Percentiles rank a stretch among this genome's conserved stretches.
These are phyloP conservation scores for Vanessa atalanta DNA, from an alignment of 1,140 invertebrate genomes.

Conservation along the genomic window DNA sequence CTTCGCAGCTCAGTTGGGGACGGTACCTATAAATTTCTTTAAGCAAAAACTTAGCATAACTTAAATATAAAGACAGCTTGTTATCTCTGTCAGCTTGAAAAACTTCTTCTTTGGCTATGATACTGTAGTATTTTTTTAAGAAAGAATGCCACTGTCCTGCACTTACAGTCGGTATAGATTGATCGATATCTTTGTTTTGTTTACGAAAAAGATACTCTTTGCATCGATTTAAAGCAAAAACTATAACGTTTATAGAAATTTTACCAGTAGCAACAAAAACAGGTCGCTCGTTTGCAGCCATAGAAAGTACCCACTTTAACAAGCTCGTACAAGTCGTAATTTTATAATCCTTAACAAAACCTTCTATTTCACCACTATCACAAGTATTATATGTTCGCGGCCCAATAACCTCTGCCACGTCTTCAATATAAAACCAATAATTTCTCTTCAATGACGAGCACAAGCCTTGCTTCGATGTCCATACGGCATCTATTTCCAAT, in stretches of 20 bases:
- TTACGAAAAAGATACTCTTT: slow-evolving; percentile 78
- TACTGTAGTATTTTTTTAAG: slow-evolving; percentile 81
- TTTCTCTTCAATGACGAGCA: slow-evolving; percentile 82
- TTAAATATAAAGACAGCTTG: slow-evolving; percentile 77
- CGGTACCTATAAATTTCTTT: slow-evolving; percentile 83
- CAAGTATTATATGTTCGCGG: slow-evolving; percentile 82
- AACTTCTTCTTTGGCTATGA: slow-evolving; percentile 67
- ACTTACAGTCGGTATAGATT: slow-evolving; percentile 59
- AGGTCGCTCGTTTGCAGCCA: slow-evolving; percentile 63
- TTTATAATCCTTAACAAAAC: slow-evolving; percentile 83
- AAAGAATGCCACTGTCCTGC: slow-evolving; percentile 87
- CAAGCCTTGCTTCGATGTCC: slow-evolving; percentile 83
- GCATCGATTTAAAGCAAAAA: slow-evolving; percentile 82
- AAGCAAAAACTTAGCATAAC: slow-evolving; percentile 82
- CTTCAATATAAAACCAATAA: slow-evolving; percentile 82
- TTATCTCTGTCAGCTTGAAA: slow-evolving; percentile 72
- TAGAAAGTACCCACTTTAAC: slow-evolving; percentile 87
- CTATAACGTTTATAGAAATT: slow-evolving; percentile 76
- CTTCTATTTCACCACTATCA: slow-evolving; percentile 77
- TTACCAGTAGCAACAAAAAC: slow-evolving; percentile 73
- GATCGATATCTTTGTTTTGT: slow-evolving; percentile 81
- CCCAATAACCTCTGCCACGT: slow-evolving; percentile 80
- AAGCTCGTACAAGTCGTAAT: slow-evolving; percentile 91
- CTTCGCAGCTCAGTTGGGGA: slow-evolving; percentile 87
- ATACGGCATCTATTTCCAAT: slow-evolving; percentile 78